Evolutionary conservation across 2,888 invertebrate genomes (phyloP).

Genomic region (Drosophila paracracens): DNA sequence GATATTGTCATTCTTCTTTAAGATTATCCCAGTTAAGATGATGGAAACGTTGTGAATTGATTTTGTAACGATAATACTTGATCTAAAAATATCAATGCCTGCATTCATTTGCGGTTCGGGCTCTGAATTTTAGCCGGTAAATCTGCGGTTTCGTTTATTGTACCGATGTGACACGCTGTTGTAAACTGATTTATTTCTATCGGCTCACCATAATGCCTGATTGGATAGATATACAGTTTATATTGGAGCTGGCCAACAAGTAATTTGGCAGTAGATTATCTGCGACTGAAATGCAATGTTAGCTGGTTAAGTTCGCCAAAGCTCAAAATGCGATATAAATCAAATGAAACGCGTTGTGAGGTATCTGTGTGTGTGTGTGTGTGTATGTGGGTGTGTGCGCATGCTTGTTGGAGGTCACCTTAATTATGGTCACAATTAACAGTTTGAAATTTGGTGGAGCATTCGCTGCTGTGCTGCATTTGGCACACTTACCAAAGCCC

Average conservation of each 20-base stretch:
- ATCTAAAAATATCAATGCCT: neutral
- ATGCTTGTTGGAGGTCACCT: slow-evolving; percentile 65
- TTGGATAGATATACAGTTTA: neutral
- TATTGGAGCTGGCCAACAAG: neutral
- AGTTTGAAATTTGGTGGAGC: slow-evolving; percentile 55
- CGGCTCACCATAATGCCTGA: neutral
- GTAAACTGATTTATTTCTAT: neutral
- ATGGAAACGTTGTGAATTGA: neutral
- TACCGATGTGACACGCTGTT: neutral
- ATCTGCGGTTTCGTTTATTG: neutral
- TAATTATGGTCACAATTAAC: slow-evolving; percentile 78
- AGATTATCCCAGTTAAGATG: neutral
- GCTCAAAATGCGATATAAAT: slow-evolving; percentile 9
- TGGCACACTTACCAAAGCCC: slow-evolving; percentile 42
- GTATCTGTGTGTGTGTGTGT: neutral
- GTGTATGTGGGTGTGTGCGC: slow-evolving; percentile 18
- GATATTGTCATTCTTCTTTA: neutral
- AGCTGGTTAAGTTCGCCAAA: neutral
- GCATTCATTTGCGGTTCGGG: neutral
- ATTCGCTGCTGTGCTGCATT: slow-evolving; percentile 38
- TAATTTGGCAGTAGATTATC: neutral
- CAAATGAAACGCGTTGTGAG: slow-evolving; percentile 40
- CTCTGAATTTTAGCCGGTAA: neutral
- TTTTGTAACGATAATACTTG: neutral
- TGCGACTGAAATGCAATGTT: neutral